Evolutionary conservation across 2,113 vertebrate species (phyloP), one percentile per base, ranked within the genome.

Genomic region (Ptilorrhoa leucosticta): DNA sequence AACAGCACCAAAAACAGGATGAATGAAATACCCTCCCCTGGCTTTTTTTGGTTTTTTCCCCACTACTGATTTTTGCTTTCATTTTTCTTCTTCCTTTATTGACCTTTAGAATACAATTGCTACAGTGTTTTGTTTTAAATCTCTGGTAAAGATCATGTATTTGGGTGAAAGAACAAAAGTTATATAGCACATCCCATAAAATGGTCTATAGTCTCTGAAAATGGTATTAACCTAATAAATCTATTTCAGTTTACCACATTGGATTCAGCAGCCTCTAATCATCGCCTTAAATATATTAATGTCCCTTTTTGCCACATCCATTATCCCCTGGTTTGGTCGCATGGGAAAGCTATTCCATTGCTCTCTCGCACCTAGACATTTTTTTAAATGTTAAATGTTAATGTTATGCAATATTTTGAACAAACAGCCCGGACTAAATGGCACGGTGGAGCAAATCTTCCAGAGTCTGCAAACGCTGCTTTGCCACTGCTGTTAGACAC

Each of bases 91-190:
- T 73, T 64, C 26, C 2, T 70, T 63, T 94, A 48, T 54, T 88
- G 44, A 86, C 71, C 58, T 84, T 87, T 94, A 66, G 20, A 83
- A 85, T 77, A 37, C 20, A 90, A 56, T 82, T 76, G n/a, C 23
- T 79, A 53, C 48, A 37, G 37, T 87, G 22, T 93, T 96, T 84
- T 92, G 17, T 37, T 93, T 72, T 63, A 91, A 68, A 93, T 42
- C 48, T 87, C 63, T 47, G 11, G 13, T 48, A 94, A 92, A 95
- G 79, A 86, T 69, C 21, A 57, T 89, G 73, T 70, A 92, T 91
- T 87, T 76, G 8, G 24, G 23, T 11, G 53, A 87, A 69, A 39
- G 33, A 71, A 40, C 21, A 89, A 47, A 83, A 75, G 60, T 76
- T 83, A 53, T 31, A 83, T 20, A 78, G 31, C 65, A 56, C 16